Percentiles rank a stretch among this genome's conserved stretches.
These are phyloP conservation scores for Marasmarcha lunaedactyla DNA, from an alignment of 2,888 invertebrate species.

Conservation along the genomic window DNA sequence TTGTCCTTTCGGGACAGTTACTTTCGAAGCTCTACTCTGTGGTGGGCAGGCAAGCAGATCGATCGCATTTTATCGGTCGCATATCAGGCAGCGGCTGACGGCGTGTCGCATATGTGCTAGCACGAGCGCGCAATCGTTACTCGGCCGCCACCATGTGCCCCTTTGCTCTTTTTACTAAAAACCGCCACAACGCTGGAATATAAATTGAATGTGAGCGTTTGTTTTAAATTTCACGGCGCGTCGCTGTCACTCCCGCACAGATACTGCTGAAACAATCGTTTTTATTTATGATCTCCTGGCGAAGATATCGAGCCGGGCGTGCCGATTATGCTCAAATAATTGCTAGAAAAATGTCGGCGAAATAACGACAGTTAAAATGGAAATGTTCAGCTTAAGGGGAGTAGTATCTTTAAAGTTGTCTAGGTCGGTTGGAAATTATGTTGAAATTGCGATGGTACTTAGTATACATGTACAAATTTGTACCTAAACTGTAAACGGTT, in stretches of 20 bases:
- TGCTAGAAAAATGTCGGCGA: neutral
- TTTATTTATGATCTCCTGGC: conserved; percentile 9
- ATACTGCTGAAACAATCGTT: conserved; percentile 22
- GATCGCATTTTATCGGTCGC: conserved; percentile 42
- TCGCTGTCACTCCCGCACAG: conserved; percentile 21
- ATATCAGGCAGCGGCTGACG: conserved; percentile 15
- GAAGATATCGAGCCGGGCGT: neutral
- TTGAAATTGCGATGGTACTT: no score
- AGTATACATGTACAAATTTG: no score
- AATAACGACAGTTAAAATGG: neutral
- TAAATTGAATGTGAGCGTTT: conserved; percentile 40
- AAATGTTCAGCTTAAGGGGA: neutral
- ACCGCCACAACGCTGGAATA: conserved; percentile 33
- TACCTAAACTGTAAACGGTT: no score
- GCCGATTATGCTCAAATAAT: conserved; percentile 1
- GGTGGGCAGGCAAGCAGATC: conserved; percentile 20
- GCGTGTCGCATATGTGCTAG: conserved; percentile 21
- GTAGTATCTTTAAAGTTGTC: no score
- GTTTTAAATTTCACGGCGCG: conserved; percentile 39
- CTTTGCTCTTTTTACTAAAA: conserved; percentile 32
- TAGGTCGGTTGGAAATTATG: no score
- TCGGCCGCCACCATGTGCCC: conserved; percentile 18
- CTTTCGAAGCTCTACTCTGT: no score
- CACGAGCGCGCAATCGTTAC: conserved; percentile 18
- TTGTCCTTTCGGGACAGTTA: no score